Base-by-base conservation (phyloP, 2,888 invertebrate species). In the Stramonita haemastoma region DNA sequence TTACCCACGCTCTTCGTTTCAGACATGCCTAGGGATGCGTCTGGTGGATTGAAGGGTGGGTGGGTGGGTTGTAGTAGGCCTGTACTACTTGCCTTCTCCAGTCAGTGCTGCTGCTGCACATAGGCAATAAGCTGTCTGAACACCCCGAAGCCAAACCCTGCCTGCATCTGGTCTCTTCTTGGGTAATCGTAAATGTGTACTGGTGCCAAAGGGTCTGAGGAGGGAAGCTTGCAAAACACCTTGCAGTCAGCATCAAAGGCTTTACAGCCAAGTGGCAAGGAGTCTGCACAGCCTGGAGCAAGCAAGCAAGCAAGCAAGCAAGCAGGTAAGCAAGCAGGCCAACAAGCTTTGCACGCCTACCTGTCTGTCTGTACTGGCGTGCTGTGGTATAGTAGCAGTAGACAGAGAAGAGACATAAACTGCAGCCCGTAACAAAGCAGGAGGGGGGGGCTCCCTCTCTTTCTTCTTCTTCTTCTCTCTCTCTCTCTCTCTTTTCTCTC, bases 221-320 rank as follows among this genome's bases (percentile, higher is more conserved):
- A 85, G 29, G 26, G 29, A 77, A 77, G 77, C 77, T 77, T 77
- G 77, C 77, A 77, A 77, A 77, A 56, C 36, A 36, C 56, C 46
- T 46, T 36, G 84, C 22, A 46, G 46, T 85, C 57, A 22, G 56
- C 85, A 57, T 56, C 57, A 85, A 57, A 85, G 29, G n/a, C 56
- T 85, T 85, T 57, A 85, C 85, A 57, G 57, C 57, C 85, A 56
- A 85, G 32, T 85, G 85, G 85, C 85, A 85, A 85, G 46, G 2
- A 46, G n/a, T n/a, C n/a, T n/a, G n/a, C n/a, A n/a, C n/a, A n/a
- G n/a, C n/a, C n/a, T n/a, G n/a, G n/a, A n/a, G n/a, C n/a, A n/a
- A n/a, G n/a, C n/a, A n/a, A n/a, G n/a, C n/a, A n/a, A n/a, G n/a
- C n/a, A n/a, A n/a, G n/a, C n/a, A n/a, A n/a, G n/a, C n/a, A n/a